Percentiles rank a stretch among this genome's conserved stretches.
These are phyloP conservation scores for Euphysa ruthae DNA, from an alignment of 30 jellyfish, hydroid and myxozoan species.

Conservation along the genomic window DNA sequence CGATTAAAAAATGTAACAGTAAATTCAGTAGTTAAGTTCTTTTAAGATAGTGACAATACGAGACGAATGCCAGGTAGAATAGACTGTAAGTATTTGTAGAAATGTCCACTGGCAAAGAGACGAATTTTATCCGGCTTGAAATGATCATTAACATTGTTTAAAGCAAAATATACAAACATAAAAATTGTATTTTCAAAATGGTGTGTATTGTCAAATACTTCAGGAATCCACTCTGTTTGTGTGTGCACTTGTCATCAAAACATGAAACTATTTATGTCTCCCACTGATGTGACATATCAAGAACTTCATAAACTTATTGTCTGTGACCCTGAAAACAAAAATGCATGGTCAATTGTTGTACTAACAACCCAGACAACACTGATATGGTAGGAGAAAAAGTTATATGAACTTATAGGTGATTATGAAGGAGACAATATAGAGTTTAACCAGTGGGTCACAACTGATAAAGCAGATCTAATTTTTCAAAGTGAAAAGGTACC, in stretches of 20 bases:
- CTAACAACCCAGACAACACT: constrained; percentile 32
- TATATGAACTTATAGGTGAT: constrained; percentile 21
- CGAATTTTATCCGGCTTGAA: constrained; percentile 33
- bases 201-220: constrained; percentile 47
- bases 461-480: constrained; percentile 47
- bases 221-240: constrained; percentile 78
- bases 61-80: constrained; percentile 4
- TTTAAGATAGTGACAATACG: neutral
- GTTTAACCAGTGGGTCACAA: constrained; percentile 60
- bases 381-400: neutral
- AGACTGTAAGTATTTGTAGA: too few relatives aligned
- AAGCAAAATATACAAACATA: constrained; percentile 19
- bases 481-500: constrained; percentile 1
- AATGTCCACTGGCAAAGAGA: too few relatives aligned
- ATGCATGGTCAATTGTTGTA: constrained; percentile 61
- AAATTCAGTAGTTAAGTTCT: neutral
- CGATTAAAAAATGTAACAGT: too few relatives aligned
- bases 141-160: constrained; percentile 25
- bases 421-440: constrained; percentile 33
- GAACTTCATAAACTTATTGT: constrained; percentile 28
- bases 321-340: constrained; percentile 29
- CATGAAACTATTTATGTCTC: constrained; percentile 19
- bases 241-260: constrained; percentile 66
- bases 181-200: constrained; percentile 50
- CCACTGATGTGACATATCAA: constrained; percentile 7